Evolutionary conservation across 2,797 vertebrate species (phyloP).

Genomic region (Danionella dracula): DNA sequence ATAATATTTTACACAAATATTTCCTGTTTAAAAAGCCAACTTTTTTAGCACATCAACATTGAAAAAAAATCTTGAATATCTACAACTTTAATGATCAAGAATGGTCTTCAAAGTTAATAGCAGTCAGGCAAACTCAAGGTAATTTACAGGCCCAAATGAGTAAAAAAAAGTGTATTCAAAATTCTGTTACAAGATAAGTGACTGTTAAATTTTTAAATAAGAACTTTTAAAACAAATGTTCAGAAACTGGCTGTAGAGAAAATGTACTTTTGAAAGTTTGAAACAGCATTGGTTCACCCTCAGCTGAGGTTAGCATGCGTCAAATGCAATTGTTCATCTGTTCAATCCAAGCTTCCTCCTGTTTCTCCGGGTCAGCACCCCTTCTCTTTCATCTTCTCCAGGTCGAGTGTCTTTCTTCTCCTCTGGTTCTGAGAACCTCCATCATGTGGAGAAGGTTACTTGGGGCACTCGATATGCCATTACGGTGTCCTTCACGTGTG

Average conservation of each 20-base stretch:
- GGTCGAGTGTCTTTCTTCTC: conserved; percentile 93
- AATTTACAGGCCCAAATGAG: too few species aligned
- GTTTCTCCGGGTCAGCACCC: not conserved
- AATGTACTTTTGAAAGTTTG: not conserved
- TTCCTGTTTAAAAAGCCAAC: not conserved
- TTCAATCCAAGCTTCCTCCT: not conserved
- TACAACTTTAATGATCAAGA: conserved; percentile 27
- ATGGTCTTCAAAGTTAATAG: conserved; percentile 4
- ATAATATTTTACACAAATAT: not conserved
- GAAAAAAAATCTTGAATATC: conserved; percentile 6
- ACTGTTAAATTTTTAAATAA: too few species aligned
- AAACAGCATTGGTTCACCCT: not conserved
- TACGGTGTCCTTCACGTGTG: conserved; percentile 94
- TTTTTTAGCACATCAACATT: not conserved
- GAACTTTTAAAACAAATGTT: not conserved
- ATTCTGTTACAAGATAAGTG: too few species aligned
- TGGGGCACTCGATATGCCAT: conserved; percentile 44
- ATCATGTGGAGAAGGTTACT: conserved; percentile 82
- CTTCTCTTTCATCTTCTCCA: conserved; percentile 53
- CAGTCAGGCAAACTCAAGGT: not conserved
- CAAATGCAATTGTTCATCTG: not conserved
- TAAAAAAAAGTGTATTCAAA: too few species aligned
- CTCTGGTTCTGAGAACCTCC: conserved; percentile 92
- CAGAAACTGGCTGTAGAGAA: not conserved
- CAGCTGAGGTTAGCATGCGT: not conserved